These are phyloP conservation scores for Cranoglanis bouderius DNA, from an alignment of 2,113 vertebrate genomes.

Conservation along the genomic window DNA sequence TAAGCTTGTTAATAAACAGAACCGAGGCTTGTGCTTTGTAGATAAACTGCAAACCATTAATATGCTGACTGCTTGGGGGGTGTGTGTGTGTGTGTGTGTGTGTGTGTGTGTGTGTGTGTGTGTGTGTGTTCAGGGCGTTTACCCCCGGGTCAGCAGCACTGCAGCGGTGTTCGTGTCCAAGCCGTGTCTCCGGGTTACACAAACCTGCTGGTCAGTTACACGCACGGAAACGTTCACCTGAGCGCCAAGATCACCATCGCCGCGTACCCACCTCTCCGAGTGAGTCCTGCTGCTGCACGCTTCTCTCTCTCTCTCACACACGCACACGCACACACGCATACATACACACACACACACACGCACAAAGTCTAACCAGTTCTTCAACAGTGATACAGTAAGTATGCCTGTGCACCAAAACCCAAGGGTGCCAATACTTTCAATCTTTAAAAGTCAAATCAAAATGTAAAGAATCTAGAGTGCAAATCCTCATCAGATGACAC, in stretches of 20 bases:
- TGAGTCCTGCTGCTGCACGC: conserved; percentile 64
- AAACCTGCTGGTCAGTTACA: conserved; percentile 82
- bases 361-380: neutral
- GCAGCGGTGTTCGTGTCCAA: conserved; percentile 82
- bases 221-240: conserved; percentile 78
- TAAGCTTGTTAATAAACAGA: neutral
- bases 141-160: conserved; percentile 74
- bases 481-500: neutral
- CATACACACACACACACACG: neutral
- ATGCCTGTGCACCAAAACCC: neutral
- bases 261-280: conserved; percentile 82
- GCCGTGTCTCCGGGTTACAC: conserved; percentile 82
- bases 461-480: no score
- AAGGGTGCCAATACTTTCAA: neutral
- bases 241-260: conserved; percentile 85
- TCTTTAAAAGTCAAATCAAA: no score
- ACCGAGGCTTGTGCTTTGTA: neutral
- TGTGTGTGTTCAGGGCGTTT: conserved; percentile 74
- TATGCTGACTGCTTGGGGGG: neutral
- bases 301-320: neutral
- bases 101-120: conserved; percentile 25
- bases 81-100: neutral
- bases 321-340: neutral
- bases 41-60: neutral
- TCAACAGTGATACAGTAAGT: neutral